phyloP scores from a whole-genome alignment of 1,140 invertebrate species.

The Heliconius himera region DNA sequence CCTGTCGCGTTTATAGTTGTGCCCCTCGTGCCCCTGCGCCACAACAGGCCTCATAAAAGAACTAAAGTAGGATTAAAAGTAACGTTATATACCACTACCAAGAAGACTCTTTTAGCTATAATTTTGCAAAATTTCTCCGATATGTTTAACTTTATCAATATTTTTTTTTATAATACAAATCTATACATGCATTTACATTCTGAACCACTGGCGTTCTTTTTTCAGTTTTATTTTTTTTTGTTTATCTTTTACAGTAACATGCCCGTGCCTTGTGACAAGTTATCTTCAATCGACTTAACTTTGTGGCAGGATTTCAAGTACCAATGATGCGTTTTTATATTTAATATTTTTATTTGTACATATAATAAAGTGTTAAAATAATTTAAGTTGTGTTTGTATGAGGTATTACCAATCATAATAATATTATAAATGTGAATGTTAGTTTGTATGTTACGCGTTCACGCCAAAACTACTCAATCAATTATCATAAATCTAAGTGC shows the following conservation, averaged over 20 bases:
- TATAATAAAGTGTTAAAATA: not conserved
- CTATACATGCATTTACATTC: not conserved
- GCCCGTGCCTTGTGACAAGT: slow-evolving; percentile 83
- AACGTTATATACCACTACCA: not conserved
- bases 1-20: no score
- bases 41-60: no score
- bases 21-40: no score
- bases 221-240: not conserved
- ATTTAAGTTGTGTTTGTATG: not conserved
- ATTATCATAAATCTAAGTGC: no score
- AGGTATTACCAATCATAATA: not conserved
- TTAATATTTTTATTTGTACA: slow-evolving; percentile 1
- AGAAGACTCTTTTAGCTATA: not conserved
- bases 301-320: slow-evolving; percentile 80
- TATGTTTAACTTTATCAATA: not conserved
- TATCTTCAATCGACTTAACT: slow-evolving; percentile 86
- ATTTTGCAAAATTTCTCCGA: not conserved
- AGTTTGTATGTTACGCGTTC: no score
- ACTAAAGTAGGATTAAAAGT: no score
- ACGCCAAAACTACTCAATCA: no score
- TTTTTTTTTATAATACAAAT: no score
- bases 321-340: not conserved
- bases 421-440: not conserved
- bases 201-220: not conserved
- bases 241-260: slow-evolving; percentile 84